Conservation (phyloP, 2,113 vertebrate species). For the Pipa parva region DNA sequence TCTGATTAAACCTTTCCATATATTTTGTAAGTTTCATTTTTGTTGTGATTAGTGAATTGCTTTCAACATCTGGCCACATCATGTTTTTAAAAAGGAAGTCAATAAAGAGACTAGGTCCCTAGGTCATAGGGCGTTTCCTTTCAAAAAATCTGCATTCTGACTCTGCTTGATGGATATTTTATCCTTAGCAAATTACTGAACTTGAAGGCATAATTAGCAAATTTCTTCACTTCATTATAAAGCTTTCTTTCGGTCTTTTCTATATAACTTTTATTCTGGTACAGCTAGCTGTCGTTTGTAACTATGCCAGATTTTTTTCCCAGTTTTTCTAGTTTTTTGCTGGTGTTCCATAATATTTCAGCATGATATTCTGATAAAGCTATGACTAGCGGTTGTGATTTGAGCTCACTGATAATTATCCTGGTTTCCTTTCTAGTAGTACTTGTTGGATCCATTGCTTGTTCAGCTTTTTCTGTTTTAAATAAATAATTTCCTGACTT, state of each 20-base stretch:
- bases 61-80: conserved; percentile 89
- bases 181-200: conserved; percentile 88
- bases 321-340: not conserved
- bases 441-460: conserved; percentile 38
- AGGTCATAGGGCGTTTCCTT: conserved; percentile 83
- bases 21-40: conserved; percentile 3
- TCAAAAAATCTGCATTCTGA: conserved; percentile 74
- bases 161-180: conserved; percentile 93
- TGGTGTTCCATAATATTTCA: conserved; percentile 53
- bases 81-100: conserved; percentile 83
- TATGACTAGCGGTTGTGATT: conserved; percentile 53
- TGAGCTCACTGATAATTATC: conserved; percentile 46
- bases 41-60: conserved; percentile 37
- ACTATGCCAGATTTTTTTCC: conserved; percentile 46
- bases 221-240: conserved; percentile 91
- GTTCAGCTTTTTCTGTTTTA: conserved; percentile 47
- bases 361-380: conserved; percentile 56
- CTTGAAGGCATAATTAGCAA: conserved; percentile 91
- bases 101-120: conserved; percentile 74
- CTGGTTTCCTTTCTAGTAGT: conserved; percentile 21
- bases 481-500: conserved; percentile 53
- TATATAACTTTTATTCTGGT: conserved; percentile 61
- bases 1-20: not conserved
- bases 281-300: conserved; percentile 51
- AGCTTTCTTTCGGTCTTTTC: conserved; percentile 69